Percentiles rank a stretch among this genome's conserved stretches.
Evolutionary conservation across 2,113 vertebrate genomes (phyloP).

Genomic region (Myanophis thanlyinensis): DNA sequence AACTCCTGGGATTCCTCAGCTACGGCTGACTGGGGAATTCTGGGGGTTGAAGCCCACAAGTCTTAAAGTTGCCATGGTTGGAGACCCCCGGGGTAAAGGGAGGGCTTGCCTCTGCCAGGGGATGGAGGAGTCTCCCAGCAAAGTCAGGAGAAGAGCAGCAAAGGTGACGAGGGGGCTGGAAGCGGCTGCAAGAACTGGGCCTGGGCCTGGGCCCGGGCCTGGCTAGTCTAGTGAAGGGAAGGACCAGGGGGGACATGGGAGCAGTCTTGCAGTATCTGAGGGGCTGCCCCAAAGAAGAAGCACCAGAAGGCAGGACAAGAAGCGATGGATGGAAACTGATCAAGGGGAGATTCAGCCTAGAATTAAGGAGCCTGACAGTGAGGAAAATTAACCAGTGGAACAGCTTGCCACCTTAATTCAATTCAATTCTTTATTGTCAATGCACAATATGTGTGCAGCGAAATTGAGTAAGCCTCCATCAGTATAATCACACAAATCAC

Average conservation of each 20-base stretch:
- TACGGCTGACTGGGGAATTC: too few species aligned
- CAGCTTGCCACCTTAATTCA: too few species aligned
- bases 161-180: background rate
- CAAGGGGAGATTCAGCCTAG: background rate
- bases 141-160: background rate
- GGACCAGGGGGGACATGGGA: background rate
- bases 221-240: background rate
- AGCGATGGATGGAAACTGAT: too few species aligned
- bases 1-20: too few species aligned
- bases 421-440: too few species aligned
- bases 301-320: too few species aligned
- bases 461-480: too few species aligned
- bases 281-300: background rate
- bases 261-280: background rate
- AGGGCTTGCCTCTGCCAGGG: too few species aligned
- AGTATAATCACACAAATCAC: too few species aligned
- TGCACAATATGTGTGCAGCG: too few species aligned
- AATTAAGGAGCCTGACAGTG: background rate
- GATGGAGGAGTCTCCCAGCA: background rate
- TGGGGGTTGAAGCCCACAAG: background rate
- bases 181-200: background rate
- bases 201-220: too few species aligned
- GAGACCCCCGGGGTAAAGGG: background rate
- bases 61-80: background rate
- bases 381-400: too few species aligned